Evolutionary conservation across 1,140 invertebrate genomes (phyloP), one percentile per base, ranked within the genome.

Genomic region (Tetraneura akinire): DNA sequence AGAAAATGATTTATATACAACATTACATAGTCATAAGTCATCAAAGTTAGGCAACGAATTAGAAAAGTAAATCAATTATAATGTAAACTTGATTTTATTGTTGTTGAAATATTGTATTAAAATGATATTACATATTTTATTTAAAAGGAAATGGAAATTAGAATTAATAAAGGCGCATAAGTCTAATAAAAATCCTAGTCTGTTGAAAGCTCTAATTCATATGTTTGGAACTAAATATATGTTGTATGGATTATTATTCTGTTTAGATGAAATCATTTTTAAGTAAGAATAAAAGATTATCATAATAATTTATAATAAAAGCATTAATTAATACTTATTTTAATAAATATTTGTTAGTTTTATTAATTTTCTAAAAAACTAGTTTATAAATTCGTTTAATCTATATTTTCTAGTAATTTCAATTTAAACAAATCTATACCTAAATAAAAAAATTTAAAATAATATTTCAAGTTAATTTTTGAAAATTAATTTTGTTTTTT

Each of bases 1-100:
- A 84, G 85, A 90, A 71, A 85, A 88, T 57, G 92, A 93, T 86
- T 87, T 94, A n/a, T 92, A 89, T 83, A 88, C 88, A 80, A 89
- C 90, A 21, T 87, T 91, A 78, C 88, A 90, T 81, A 89, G 90
- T 83, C 89, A 91, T 82, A 85, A 84, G 55, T 89, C 90, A 9
- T 85, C 87, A 82, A 80, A 82, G 16, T 83, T 90, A 83, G 90
- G 90, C n/a, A 86, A 91, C 82, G 84, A 85, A 60, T 85, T 92
- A 45, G 86, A 88, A 74, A 82, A 80, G 82, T 83, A 73, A 51
- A 53, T 29, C 45, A 51, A 32, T 26, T 13, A 18, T 14, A 18
- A 13, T 4, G 32, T 0, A n/a, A n/a, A n/a, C n/a, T n/a, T n/a
- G n/a, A n/a, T 47, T 1, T 18, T 49, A 23, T 45, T 4, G 0